Base-by-base conservation (phyloP, 2,797 vertebrate genomes). In the Neoniphon sammara region DNA sequence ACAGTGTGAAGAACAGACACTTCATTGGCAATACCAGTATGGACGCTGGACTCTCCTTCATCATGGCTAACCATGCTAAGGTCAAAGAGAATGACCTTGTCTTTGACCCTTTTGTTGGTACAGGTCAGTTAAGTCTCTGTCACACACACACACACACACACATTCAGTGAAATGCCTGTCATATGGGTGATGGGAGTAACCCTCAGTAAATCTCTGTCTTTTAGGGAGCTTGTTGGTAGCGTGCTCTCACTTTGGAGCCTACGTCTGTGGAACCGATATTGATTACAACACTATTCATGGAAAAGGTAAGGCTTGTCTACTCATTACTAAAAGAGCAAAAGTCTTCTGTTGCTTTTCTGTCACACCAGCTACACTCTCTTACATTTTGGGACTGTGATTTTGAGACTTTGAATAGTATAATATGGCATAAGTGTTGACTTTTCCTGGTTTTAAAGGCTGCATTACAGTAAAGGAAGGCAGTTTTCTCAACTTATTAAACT, bases 11-110 rank as follows among this genome's bases (percentile, higher is more conserved):
- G 92, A 98, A 95, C 91, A 96, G 98, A 73, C 97, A 99, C 76
- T 99, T 97, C 20, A 99, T 99, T 85, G 97, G 97, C 69, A 98
- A 98, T 91, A 99, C 98, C 0, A 99, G 98, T 86, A 99, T 99
- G 98, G 97, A 99, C 39, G 96, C 98, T 25, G 96, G 97, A 17
- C 94, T 99, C 25, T 97, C 98, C 12, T 97, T 99, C 87, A 96
- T 99, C 66, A 99, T 99, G 97, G 95, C 96, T 65, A 99, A 99
- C 89, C 97, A 99, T 0, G 97, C 95, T 27, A 95, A 85, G 94
- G 95, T 97, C 75, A 97, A 97, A 88, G 87, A 96, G 83, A 94
- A 96, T 50, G 96, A 99, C 89, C 65, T 98, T 18, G 96, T 99
- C 4, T 99, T 96, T 80, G 98, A 99, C 91, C 98, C 98, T 0